Evolutionary conservation across 2,888 invertebrate species (phyloP), one percentile per base, ranked within the genome.

Genomic region (Apamea crenata): DNA sequence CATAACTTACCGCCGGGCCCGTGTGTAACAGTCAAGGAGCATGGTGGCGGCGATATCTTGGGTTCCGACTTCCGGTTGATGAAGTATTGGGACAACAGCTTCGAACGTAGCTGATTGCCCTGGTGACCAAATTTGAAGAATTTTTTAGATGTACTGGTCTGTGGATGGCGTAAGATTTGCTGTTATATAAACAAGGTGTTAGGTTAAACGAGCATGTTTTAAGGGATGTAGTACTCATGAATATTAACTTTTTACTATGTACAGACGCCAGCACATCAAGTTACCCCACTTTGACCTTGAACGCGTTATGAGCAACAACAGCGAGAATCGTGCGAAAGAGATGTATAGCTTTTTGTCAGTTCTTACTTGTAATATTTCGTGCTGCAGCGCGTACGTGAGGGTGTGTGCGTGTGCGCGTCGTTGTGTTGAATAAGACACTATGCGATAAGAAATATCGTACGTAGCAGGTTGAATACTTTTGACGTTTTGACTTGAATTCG

Each of bases 1-100:
- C 14, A 67, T 18, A 47, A 88, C 93, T 94, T 95, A 98, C 98
- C 98, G 88, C 99, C 99, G 3, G 99, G 99, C 1, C 99, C 99
- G 94, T 99, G 99, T 0, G 98, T 98, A 16, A 98, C 97, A 73
- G 97, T 94, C 86, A 97, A 93, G 80, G 93, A 89, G 0, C 94
- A 88, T 10, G 92, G 93, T 25, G 95, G 95, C 14, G 90, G 91
- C 79, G 92, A 94, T 4, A 96, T 94, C 88, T 95, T 96, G 2
- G 96, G 95, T 88, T 97, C 97, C 0, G 96, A 95, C 85, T 96
- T 96, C 72, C 96, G 94, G 78, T 95, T 96, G 63, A 96, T 94
- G 91, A 97, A 96, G 93, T 97, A 97, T 80, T 97, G 97, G 0
- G 97, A 96, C 3, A 97, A 92, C 8, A 97, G 89, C 85, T 96